phyloP scores from a whole-genome alignment of 2,797 vertebrate species.

The Ambastaia sidthimunki region DNA sequence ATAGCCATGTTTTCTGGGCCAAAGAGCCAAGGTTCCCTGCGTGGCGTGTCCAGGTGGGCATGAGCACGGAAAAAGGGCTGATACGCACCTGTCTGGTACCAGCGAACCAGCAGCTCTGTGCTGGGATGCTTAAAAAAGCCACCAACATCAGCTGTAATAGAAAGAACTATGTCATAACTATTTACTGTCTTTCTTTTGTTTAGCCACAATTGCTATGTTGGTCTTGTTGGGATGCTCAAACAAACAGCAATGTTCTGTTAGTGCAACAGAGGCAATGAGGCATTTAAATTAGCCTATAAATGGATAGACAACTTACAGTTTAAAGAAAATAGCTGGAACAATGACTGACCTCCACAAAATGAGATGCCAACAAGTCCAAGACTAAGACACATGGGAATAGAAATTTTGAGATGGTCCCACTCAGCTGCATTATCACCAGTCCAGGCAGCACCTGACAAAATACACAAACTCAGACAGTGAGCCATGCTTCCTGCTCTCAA shows the following conservation, averaged over 20 bases:
- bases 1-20: slow-evolving; percentile 79
- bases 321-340: not conserved
- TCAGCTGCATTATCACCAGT: slow-evolving; percentile 94
- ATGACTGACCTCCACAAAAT: slow-evolving; percentile 88
- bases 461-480: not conserved
- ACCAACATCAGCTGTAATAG: slow-evolving; percentile 84
- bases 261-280: no score
- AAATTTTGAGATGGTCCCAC: slow-evolving; percentile 91
- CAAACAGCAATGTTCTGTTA: no score
- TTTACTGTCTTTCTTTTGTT: not conserved
- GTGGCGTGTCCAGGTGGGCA: slow-evolving; percentile 90
- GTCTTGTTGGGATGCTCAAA: no score
- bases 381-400: slow-evolving; percentile 94
- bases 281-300: no score
- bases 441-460: slow-evolving; percentile 88
- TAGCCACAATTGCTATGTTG: no score
- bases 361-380: slow-evolving; percentile 87
- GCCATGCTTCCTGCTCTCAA: not conserved
- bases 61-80: slow-evolving; percentile 94
- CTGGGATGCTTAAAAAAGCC: slow-evolving; percentile 92
- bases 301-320: not conserved
- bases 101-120: slow-evolving; percentile 89
- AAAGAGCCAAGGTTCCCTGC: slow-evolving; percentile 92
- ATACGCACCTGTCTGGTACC: slow-evolving; percentile 94
- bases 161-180: not conserved